phyloP scores from a whole-genome alignment of 2,797 vertebrate genomes.

The Rousettus madagascariensis region DNA sequence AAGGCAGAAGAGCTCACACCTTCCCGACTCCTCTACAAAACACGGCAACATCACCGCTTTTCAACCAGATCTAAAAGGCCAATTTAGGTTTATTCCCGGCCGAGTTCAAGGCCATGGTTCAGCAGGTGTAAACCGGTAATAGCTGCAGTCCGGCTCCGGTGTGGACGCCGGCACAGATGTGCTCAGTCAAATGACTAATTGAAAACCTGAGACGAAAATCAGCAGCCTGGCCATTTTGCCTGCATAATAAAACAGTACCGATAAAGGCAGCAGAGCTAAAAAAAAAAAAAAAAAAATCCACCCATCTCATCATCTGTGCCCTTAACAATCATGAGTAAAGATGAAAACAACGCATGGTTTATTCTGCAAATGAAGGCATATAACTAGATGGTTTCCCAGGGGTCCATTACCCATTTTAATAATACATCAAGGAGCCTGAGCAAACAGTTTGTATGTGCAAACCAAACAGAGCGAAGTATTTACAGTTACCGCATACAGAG shows the following conservation, averaged over 20 bases:
- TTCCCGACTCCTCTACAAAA: slow-evolving; percentile 79
- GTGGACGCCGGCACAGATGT: slow-evolving; percentile 98
- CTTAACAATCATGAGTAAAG: slow-evolving; percentile 99
- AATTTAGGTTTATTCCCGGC: slow-evolving; percentile 90
- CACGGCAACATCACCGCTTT: slow-evolving; percentile 82
- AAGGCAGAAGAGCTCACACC: slow-evolving; percentile 74
- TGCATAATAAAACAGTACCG: slow-evolving; percentile 75
- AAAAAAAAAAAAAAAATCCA: slow-evolving; percentile 83
- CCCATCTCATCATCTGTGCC: slow-evolving; percentile 97
- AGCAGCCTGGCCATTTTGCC: slow-evolving; percentile 97
- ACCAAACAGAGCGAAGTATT: slow-evolving; percentile 96
- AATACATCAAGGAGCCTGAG: slow-evolving; percentile 99
- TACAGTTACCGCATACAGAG: slow-evolving; percentile 92
- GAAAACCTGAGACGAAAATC: slow-evolving; percentile 99
- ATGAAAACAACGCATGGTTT: slow-evolving; percentile 99
- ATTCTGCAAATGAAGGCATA: slow-evolving; percentile 99
- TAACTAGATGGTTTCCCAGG: slow-evolving; percentile 98
- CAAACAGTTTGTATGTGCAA: slow-evolving; percentile 96
- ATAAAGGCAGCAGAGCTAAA: slow-evolving; percentile 46
- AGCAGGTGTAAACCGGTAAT: slow-evolving; percentile 92
- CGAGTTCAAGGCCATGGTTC: slow-evolving; percentile 88
- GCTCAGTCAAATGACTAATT: slow-evolving; percentile 99
- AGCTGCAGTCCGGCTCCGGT: slow-evolving; percentile 91
- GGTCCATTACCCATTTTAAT: slow-evolving; percentile 99
- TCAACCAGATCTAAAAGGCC: slow-evolving; percentile 92